Conservation (phyloP, 2,888 invertebrate genomes). For the Noctua comes region DNA sequence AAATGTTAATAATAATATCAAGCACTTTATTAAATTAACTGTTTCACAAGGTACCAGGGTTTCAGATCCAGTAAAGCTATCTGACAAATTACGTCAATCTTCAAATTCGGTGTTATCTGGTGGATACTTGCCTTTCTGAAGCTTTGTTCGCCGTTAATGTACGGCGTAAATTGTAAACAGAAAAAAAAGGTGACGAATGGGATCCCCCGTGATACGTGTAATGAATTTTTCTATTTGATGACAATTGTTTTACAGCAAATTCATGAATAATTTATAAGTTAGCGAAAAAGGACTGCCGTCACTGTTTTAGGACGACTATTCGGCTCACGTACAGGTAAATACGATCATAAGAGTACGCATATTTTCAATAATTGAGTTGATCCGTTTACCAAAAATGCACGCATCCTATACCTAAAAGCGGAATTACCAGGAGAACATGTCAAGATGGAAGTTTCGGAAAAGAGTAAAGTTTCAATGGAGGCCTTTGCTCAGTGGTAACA, state of each 20-base stretch:
- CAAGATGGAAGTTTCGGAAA: neutral
- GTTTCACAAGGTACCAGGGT: no score
- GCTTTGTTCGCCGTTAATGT: neutral
- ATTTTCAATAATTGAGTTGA: neutral
- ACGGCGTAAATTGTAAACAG: neutral
- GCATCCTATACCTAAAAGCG: neutral
- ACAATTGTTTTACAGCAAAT: neutral
- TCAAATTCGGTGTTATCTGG: neutral
- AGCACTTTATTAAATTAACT: no score
- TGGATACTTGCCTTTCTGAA: neutral
- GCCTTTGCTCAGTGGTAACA: neutral
- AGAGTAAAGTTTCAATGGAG: neutral
- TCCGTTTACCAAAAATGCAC: neutral
- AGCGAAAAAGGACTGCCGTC: neutral
- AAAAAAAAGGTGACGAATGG: neutral
- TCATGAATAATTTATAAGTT: constrained; percentile 32
- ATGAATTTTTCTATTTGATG: constrained; percentile 14
- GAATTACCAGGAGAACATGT: neutral
- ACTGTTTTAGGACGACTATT: constrained; percentile 3
- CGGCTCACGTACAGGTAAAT: constrained; percentile 30
- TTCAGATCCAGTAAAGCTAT: no score
- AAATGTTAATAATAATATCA: no score
- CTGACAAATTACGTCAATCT: no score
- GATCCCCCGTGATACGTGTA: constrained; percentile 1
- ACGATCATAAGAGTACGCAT: neutral